phyloP scores from a whole-genome alignment of 1,140 invertebrate species.

The Lordiphosa clarofinis region DNA sequence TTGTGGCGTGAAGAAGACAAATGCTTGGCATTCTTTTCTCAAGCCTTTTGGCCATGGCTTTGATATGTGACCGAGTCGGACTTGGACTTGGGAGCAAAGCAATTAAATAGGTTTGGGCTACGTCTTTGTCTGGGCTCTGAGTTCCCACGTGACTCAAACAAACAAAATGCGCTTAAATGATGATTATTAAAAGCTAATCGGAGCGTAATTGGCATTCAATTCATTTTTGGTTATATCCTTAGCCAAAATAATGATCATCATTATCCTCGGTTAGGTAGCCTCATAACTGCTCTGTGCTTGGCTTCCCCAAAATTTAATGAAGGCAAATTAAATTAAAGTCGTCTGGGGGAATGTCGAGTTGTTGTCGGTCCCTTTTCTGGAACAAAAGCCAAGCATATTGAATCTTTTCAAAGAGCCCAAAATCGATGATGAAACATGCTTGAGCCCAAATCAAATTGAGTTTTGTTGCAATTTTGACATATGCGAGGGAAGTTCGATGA shows the following conservation, averaged over 20 bases:
- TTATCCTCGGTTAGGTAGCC: slow-evolving; percentile 52
- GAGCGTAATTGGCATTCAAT: slow-evolving; percentile 55
- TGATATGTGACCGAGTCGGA: slow-evolving; percentile 53
- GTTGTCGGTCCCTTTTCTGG: slow-evolving; percentile 12
- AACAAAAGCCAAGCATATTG: slow-evolving; percentile 7
- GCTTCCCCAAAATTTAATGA: slow-evolving; percentile 51
- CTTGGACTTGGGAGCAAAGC: slow-evolving; percentile 41
- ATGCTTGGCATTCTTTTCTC: slow-evolving; percentile 71
- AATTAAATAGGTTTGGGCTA: slow-evolving; percentile 17
- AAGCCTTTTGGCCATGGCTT: slow-evolving; percentile 73
- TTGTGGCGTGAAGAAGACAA: slow-evolving; percentile 73
- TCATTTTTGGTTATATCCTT: slow-evolving; percentile 42
- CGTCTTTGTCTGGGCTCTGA: slow-evolving; percentile 15
- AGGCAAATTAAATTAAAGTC: slow-evolving; percentile 59
- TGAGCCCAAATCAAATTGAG: slow-evolving; percentile 27
- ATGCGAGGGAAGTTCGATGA: slow-evolving; percentile 2
- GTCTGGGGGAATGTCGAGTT: slow-evolving; percentile 9
- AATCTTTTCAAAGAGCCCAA: slow-evolving; percentile 24
- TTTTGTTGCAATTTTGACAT: not conserved
- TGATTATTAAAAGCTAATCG: slow-evolving; percentile 56
- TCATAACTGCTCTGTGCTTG: slow-evolving; percentile 20
- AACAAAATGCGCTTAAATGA: slow-evolving; percentile 43
- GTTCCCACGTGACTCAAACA: slow-evolving; percentile 64
- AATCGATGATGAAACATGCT: slow-evolving; percentile 40
- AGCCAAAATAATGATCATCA: slow-evolving; percentile 37